Evolutionary conservation across 2,888 invertebrate genomes (phyloP).

Genomic region (Folsomia manolachei): DNA sequence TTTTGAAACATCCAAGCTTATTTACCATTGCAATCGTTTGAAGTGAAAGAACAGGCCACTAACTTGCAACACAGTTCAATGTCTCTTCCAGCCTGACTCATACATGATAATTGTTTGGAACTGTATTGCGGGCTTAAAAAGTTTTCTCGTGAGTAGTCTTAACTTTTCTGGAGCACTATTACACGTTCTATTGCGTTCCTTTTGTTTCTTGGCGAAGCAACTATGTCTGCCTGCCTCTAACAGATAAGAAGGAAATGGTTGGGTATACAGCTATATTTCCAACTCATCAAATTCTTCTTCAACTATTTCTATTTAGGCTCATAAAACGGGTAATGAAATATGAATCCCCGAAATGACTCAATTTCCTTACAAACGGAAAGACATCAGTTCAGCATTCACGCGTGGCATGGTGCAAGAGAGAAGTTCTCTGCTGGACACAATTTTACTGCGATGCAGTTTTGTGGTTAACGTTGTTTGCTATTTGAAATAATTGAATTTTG

Average conservation of each 20-base stretch:
- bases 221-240: background rate
- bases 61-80: too few species aligned
- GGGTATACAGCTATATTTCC: too few species aligned
- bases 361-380: background rate
- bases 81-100: too few species aligned
- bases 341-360: conserved; percentile 13
- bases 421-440: background rate
- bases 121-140: background rate
- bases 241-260: background rate
- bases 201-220: background rate
- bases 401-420: background rate
- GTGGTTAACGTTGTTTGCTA: too few species aligned
- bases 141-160: background rate
- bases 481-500: too few species aligned
- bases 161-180: background rate
- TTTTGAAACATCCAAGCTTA: too few species aligned
- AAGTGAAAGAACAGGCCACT: too few species aligned
- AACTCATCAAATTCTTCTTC: background rate
- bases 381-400: background rate
- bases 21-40: too few species aligned
- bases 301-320: conserved; percentile 1
- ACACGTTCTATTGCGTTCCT: background rate
- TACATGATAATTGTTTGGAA: too few species aligned
- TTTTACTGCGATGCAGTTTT: background rate
- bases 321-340: conserved; percentile 5